Base-by-base conservation (phyloP, 2,113 vertebrate species). In the Pseudopodoces humilis region DNA sequence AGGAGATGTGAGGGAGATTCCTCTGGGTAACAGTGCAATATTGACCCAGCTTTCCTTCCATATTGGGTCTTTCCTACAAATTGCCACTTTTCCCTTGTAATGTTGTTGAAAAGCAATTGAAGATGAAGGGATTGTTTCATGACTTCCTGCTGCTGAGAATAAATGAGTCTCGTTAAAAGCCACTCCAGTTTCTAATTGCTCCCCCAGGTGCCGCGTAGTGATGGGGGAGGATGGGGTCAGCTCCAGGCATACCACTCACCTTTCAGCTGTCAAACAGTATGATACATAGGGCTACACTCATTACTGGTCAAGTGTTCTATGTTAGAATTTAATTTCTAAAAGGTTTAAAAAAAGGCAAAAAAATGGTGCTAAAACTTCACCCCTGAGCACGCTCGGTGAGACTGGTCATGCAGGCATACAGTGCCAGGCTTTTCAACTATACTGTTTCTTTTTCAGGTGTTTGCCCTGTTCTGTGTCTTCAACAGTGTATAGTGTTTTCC, bases 201-300 rank as follows among this genome's bases (percentile, higher is more conserved):
- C 86, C 96, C 93, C 92, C 77, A 96, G 97, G 94, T 98, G 97
- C 96, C 95, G 10, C 92, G 94, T 79, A 95, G 95, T 68, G 96
- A 96, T 95, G 95, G 64, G 75, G 91, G 94, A 92, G 94, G 93
- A 91, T 96, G 96, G 92, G 91, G 86, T 94, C 96, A 95, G 93
- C 97, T 97, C 94, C 86, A 96, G 94, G 92, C 92, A 90, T 95
- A 95, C 95, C 92, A 92, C 95, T 96, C 97, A 94, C 94, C 90
- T 97, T 90, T 96, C 96, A 88, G 97, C 97, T 97, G 96, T 98
- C 97, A 97, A 98, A 98, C 98, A 98, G 97, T 98, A 97, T 95
- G 97, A 95, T 95, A 97, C 97, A 98, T 98, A 98, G 98, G 98
- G 98, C 98, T 98, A 98, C 97, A 97, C 97, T 97, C 97, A 98